Base-by-base conservation (phyloP, 2,797 vertebrate species). In the Nyctalus aviator region DNA sequence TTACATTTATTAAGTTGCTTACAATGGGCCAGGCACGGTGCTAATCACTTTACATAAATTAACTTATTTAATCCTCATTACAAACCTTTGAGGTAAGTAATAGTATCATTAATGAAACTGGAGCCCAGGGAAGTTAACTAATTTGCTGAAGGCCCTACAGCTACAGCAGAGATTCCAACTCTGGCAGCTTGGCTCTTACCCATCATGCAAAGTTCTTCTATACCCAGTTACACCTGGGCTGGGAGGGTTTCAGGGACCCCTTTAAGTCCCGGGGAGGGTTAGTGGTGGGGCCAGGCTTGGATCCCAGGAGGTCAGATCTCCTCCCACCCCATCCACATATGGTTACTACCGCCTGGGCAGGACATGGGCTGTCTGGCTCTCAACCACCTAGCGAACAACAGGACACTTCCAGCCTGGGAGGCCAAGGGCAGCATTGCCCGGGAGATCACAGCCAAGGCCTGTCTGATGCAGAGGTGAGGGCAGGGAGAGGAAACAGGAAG, bases 401-500 rank as follows among this genome's bases (percentile, higher is more conserved):
- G 37, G 78, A 48, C 14, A 21, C 11, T 41, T 72, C 71, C 53
- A 62, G 76, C 41, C 30, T 3, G 6, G 25, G 17, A 90, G 32
- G 48, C 77, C 55, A 62, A 55, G 1, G 64, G 48, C 55, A 78
- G 48, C n/a, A 15, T 53, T 59, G 77, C 76, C 90, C 14, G 1
- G 32, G 88, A 81, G 88, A 91, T 13, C 25, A 66, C 20, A 84
- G 32, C 89, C 53, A 73, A 62, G 25, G 32, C 50, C 89, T 88
- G 37, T 57, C 76, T 46, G 64, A 41, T 48, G 59, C 44, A 78
- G 50, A 86, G 86, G 30, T 57, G 50, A n/a, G 30, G 46, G 46
- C 57, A 48, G 84, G 72, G 46, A 75, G 91, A 91, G 62, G 57
- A 90, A 87, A 92, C 85, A 84, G 88, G 89, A 91, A 95, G 86